Base-by-base conservation (phyloP, 2,797 vertebrate genomes). In the Gorsachius magnificus region DNA sequence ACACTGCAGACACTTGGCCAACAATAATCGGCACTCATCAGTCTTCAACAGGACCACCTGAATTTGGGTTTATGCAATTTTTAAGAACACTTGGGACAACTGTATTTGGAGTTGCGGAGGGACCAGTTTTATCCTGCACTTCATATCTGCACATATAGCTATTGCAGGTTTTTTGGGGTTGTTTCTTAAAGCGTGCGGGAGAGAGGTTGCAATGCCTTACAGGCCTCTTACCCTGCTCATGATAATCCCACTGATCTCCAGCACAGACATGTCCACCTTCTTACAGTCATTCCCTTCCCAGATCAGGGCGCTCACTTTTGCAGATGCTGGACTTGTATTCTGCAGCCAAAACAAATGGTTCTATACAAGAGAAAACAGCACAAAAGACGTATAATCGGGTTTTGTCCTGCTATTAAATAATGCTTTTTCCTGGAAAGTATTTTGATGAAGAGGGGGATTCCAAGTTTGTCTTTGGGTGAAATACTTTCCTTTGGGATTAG, bases 281-380 rank as follows among this genome's bases (percentile, higher is more conserved):
- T 99, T 99, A 94, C 99, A 99, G 77, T 99, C 99, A 26, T 98
- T 99, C 88, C 99, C 98, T 94, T 99, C 99, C 99, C 99, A 99
- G 96, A 99, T 99, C 64, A 99, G 99, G 35, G 99, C 99, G 60
- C 99, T 99, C 92, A 99, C 99, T 58, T 99, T 98, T 80, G 99
- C 99, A 91, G 98, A 99, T 14, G 99, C 99, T 33, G 99, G 99
- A 94, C 99, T 99, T 71, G 99, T 99, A 3, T 99, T 99, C 96
- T 99, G 99, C 83, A 99, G 99, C 99, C 99, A 99, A 12, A 99
- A 99, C 88, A 99, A 97, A 96, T 99, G 99, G 93, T 98, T 99
- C 99, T 99, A 65, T 26, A 57, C 38, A 43, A 70, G 75, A 94
- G 60, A 54, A 48, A 96, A 95, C 96, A 82, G 93, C 2, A 24